Conservation (phyloP, 2,888 invertebrate species). For the Spilosoma lubricipeda region DNA sequence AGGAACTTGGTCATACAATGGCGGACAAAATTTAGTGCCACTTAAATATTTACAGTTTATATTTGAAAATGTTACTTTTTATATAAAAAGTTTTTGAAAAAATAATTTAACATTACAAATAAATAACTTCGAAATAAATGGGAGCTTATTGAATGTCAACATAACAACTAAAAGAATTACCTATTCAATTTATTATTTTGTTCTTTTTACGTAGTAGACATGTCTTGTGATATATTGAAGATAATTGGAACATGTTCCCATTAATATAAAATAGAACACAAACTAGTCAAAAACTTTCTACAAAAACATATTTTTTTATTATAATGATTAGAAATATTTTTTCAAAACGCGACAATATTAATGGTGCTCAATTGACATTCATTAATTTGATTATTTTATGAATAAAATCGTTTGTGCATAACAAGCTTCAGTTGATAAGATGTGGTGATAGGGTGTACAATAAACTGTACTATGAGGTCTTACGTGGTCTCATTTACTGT, state of each 20-base stretch:
- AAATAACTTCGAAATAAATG: not conserved
- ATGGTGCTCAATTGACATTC: not conserved
- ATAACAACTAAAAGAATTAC: not conserved
- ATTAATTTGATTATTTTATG: not conserved
- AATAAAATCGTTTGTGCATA: not conserved
- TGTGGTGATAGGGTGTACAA: not conserved
- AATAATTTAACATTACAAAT: not conserved
- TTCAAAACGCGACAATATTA: not conserved
- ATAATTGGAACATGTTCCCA: not conserved
- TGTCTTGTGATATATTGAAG: not conserved
- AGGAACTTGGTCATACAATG: slow-evolving; percentile 45
- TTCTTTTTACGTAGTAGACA: not conserved
- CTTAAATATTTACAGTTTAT: slow-evolving; percentile 2
- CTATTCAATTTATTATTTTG: not conserved
- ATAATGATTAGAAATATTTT: not conserved
- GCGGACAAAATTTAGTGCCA: slow-evolving; percentile 30
- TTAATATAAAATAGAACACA: not conserved
- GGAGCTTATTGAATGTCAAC: not conserved
- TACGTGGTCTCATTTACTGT: not conserved
- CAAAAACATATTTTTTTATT: not conserved
- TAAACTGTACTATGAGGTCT: not conserved
- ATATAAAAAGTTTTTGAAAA: not conserved
- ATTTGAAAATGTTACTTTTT: slow-evolving; percentile 4
- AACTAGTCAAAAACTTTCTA: not conserved
- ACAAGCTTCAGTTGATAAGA: not conserved